Evolutionary conservation across 2,113 vertebrate genomes (phyloP), one percentile per base, ranked within the genome.

Genomic region (Labeo rohita): DNA sequence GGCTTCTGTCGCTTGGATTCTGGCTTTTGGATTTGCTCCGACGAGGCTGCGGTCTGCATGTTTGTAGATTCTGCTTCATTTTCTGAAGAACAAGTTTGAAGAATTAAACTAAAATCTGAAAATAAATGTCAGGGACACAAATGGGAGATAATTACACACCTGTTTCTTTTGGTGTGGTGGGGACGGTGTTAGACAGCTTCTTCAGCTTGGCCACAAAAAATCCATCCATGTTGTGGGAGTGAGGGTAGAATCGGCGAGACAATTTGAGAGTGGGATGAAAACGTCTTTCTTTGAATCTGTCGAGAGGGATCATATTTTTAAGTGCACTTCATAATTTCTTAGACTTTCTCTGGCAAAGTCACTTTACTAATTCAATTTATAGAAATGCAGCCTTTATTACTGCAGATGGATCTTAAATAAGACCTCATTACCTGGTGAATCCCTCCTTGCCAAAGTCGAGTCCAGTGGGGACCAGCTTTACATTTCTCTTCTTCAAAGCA

Each of bases 141-240:
- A 11, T 63, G 34, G 21, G 9, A 63, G 15, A 8, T 23, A 63
- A 6, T 2, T 16, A 6, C 34, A 86, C 90, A 94, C 93, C 91
- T 86, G 90, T 90, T 93, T 92, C 95, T 88, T 90, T 77, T 12
- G 89, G 86, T 8, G 90, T 18, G 47, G 95, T 92, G 0, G 97
- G 98, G 84, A 98, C 89, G 9, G 95, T 92, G 68, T 98, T 98
- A 23, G 97, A 97, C 91, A 99, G 97, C 73, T 99, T 99, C 92
- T 98, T 98, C 59, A 99, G 89, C 90, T 99, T 99, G 80, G 98
- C 97, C 13, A 99, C 96, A 86, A 99, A 99, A 92, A 99, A 99
- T 0, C 98, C 98, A 6, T 99, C 98, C 98, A 99, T 98, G 6
- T 99, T 99, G 91, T 99, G 98, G 0, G 96, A 96, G 89, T 99